Conservation (phyloP, 2,113 vertebrate genomes). For the Neomonachus schauinslandi region DNA sequence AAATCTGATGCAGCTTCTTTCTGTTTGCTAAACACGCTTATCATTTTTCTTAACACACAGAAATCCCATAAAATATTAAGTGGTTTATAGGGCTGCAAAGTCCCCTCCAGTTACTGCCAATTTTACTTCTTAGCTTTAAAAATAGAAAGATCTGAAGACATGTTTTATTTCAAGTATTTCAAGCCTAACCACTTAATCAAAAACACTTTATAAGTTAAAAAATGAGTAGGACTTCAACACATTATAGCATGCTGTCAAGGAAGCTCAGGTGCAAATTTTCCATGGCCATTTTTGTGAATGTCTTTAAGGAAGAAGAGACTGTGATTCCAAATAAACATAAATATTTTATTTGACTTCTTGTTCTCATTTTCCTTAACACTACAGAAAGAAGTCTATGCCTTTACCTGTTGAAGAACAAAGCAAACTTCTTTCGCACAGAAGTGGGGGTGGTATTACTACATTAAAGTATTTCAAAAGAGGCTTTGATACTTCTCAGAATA, state of each 20-base stretch:
- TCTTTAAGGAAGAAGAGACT: not conserved
- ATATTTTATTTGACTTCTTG: not conserved
- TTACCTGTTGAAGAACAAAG: not conserved
- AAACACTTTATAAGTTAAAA: not conserved
- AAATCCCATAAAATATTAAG: not conserved
- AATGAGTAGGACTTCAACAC: not conserved
- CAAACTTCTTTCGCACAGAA: not conserved
- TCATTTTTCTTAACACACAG: not conserved
- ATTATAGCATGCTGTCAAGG: not conserved
- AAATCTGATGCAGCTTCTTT: not conserved
- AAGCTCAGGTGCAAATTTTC: not conserved
- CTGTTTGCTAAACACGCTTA: slow-evolving; percentile 22
- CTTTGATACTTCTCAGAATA: not conserved
- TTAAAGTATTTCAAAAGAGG: not conserved
- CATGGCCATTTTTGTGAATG: not conserved
- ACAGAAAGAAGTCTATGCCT: not conserved
- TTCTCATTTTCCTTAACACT: slow-evolving; percentile 7
- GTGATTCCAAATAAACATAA: not conserved
- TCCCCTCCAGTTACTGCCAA: not conserved
- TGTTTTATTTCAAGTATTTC: slow-evolving; percentile 10
- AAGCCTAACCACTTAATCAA: not conserved
- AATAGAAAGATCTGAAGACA: not conserved
- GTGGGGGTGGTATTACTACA: not conserved
- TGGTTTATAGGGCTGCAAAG: not conserved
- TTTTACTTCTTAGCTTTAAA: slow-evolving; percentile 35